Conservation (phyloP, 2,888 invertebrate genomes). For the Spodoptera exigua region DNA sequence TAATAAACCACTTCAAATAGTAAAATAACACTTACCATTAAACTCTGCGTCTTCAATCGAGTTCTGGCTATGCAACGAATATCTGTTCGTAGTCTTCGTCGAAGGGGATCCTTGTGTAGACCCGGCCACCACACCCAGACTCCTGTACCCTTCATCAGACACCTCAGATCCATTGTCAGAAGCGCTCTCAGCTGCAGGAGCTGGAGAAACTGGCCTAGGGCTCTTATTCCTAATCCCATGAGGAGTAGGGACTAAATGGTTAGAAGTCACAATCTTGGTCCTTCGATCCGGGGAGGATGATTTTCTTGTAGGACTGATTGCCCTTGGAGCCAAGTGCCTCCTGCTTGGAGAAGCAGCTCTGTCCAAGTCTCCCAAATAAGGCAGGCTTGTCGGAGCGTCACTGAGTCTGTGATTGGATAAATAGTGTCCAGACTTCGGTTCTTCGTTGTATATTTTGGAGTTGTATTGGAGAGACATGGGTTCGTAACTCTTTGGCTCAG, state of each 20-base stretch:
- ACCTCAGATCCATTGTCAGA: conserved; percentile 95
- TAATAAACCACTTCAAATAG: too few relatives aligned
- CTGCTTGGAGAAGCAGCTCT: conserved; percentile 79
- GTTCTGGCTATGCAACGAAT: conserved; percentile 92
- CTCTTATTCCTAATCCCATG: conserved; percentile 81
- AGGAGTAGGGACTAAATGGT: conserved; percentile 87
- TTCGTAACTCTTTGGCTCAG: conserved; percentile 71
- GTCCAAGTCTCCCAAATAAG: conserved; percentile 80
- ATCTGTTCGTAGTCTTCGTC: conserved; percentile 89
- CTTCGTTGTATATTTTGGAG: conserved; percentile 65
- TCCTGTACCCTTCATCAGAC: conserved; percentile 95
- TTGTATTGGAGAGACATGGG: conserved; percentile 80
- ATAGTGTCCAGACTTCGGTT: conserved; percentile 75
- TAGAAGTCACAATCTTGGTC: conserved; percentile 77
- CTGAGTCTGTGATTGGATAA: conserved; percentile 76
- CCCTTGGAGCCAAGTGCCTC: conserved; percentile 71
- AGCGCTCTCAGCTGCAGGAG: conserved; percentile 89
- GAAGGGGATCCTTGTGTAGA: conserved; percentile 86
- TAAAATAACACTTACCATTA: conserved; percentile 87
- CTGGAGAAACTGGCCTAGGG: conserved; percentile 88
- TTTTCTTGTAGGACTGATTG: conserved; percentile 78
- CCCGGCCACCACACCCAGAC: conserved; percentile 91
- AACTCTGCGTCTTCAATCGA: conserved; percentile 93
- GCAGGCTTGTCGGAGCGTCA: conserved; percentile 77
- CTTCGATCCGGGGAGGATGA: conserved; percentile 84